Evolutionary conservation across 2,113 vertebrate species (phyloP).

Genomic region (Hippocampus guttulatus): DNA sequence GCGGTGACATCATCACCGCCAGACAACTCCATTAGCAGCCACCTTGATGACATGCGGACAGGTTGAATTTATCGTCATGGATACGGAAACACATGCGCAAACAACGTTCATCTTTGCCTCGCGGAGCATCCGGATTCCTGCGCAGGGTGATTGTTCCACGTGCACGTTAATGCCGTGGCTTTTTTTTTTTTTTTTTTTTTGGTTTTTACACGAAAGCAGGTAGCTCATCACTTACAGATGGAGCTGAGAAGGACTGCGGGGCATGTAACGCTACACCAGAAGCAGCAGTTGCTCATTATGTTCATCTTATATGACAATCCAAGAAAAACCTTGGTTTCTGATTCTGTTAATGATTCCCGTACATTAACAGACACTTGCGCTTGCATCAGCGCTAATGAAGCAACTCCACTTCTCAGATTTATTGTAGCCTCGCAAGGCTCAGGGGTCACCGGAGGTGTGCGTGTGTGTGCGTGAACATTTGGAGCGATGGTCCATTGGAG

Average conservation of each 20-base stretch:
- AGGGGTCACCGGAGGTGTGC: constrained; percentile 28
- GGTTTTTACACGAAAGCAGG: constrained; percentile 8
- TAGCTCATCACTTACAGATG: not conserved
- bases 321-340: constrained; percentile 56
- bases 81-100: constrained; percentile 53
- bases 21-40: constrained; percentile 57
- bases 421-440: constrained; percentile 27
- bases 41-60: constrained; percentile 58
- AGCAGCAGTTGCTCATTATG: constrained; percentile 45
- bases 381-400: constrained; percentile 27
- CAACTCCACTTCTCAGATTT: constrained; percentile 50
- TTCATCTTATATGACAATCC: constrained; percentile 36
- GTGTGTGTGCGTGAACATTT: constrained; percentile 20
- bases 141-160: not conserved
- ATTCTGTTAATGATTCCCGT: constrained; percentile 55
- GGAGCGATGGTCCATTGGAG: constrained; percentile 22
- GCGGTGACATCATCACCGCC: constrained; percentile 60
- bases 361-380: constrained; percentile 44
- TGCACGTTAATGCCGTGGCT: not conserved
- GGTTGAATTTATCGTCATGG: constrained; percentile 61
- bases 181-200: not conserved
- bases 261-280: constrained; percentile 20
- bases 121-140: not conserved
- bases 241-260: not conserved
- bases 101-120: constrained; percentile 39